phyloP scores from a whole-genome alignment of 2,888 invertebrate species.

The Ctenicera cuprea region DNA sequence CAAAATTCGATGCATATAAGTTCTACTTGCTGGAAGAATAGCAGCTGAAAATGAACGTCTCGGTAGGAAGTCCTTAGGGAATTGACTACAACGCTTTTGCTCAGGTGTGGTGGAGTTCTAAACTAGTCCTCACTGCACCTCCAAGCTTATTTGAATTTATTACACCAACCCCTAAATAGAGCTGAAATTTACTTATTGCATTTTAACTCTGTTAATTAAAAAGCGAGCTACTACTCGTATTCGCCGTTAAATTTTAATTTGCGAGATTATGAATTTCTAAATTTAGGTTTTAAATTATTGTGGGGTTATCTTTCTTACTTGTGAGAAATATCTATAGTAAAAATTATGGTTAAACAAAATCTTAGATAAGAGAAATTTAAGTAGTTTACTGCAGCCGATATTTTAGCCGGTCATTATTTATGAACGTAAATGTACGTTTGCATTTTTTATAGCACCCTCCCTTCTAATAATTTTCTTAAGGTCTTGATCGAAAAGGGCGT shows the following conservation, averaged over 20 bases:
- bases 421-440: not conserved
- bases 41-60: constrained; percentile 38
- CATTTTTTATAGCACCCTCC: constrained; percentile 12
- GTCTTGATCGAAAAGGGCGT: constrained; percentile 11
- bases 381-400: no score
- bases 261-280: no score
- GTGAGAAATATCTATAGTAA: no score
- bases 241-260: no score
- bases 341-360: no score
- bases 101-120: constrained; percentile 45
- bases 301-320: no score
- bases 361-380: no score
- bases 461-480: constrained; percentile 6
- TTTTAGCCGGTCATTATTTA: no score
- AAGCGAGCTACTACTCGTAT: not conserved
- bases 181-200: constrained; percentile 28
- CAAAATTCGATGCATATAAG: constrained; percentile 37
- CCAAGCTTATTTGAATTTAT: constrained; percentile 47
- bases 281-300: no score
- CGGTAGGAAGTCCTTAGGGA: constrained; percentile 37
- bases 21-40: constrained; percentile 33
- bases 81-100: constrained; percentile 39
- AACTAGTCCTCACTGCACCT: constrained; percentile 42
- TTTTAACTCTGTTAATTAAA: constrained; percentile 28
- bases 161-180: constrained; percentile 27